These are phyloP conservation scores for Alaudala cheleensis DNA, from an alignment of 2,113 vertebrate genomes.

Conservation along the genomic window DNA sequence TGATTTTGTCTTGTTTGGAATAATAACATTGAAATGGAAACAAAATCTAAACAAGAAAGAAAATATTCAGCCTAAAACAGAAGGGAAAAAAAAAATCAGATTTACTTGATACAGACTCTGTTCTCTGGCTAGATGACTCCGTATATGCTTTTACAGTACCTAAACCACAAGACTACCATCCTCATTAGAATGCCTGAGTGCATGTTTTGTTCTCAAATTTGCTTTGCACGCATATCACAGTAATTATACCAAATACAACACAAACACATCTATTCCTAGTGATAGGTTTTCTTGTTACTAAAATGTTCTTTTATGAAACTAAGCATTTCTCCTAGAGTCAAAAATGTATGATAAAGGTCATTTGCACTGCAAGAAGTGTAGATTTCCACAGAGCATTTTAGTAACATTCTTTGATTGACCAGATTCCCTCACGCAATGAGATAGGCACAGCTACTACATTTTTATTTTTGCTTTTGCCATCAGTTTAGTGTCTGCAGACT, in stretches of 20 bases:
- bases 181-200: neutral
- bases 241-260: neutral
- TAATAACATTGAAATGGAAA: neutral
- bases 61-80: neutral
- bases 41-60: neutral
- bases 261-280: neutral
- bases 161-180: neutral
- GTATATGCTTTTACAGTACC: neutral
- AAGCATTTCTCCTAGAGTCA: neutral
- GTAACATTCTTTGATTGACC: neutral
- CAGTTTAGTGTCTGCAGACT: neutral
- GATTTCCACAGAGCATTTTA: neutral
- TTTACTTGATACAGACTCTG: neutral
- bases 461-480: neutral
- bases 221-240: neutral
- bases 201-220: neutral
- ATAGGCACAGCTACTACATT: accelerated
- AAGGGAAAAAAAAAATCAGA: neutral
- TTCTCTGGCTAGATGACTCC: neutral
- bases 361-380: neutral
- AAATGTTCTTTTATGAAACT: neutral
- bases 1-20: neutral
- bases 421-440: neutral
- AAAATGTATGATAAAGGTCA: neutral
- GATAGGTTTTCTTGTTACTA: neutral